A percentile compares a stretch with the other conserved stretches of the same genome.
These are phyloP conservation scores for Wiebesia pumilae DNA, from an alignment of 1,140 invertebrate genomes.

Conservation along the genomic window DNA sequence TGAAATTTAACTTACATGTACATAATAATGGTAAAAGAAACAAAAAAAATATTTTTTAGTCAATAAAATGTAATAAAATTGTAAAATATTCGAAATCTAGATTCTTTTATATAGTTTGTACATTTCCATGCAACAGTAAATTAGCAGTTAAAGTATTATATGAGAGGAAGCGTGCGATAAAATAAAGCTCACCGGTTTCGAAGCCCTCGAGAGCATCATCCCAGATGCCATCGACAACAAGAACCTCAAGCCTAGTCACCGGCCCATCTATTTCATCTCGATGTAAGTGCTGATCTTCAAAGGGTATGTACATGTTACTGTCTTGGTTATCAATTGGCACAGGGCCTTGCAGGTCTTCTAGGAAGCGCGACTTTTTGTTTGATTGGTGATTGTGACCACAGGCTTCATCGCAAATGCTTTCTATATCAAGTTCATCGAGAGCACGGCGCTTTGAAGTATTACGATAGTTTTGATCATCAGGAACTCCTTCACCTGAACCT, in stretches of 20 bases:
- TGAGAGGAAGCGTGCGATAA: too few species aligned
- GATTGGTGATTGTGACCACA: slow-evolving; percentile 63
- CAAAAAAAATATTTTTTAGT: too few species aligned
- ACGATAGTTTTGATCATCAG: slow-evolving; percentile 40
- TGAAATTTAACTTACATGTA: too few species aligned
- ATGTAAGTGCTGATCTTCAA: slow-evolving; percentile 8
- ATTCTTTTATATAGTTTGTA: too few species aligned
- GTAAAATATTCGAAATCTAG: too few species aligned
- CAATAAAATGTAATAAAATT: too few species aligned
- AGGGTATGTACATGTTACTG: slow-evolving; percentile 51
- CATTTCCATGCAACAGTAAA: too few species aligned
- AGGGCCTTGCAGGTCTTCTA: background rate
- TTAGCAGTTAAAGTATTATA: too few species aligned
- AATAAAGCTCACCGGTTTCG: slow-evolving; percentile 32
- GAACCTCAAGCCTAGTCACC: slow-evolving; percentile 68
- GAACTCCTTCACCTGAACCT: slow-evolving; percentile 53
- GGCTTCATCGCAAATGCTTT: slow-evolving; percentile 69
- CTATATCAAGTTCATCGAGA: slow-evolving; percentile 70
- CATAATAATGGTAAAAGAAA: too few species aligned
- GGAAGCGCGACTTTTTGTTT: slow-evolving; percentile 32
- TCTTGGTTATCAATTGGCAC: slow-evolving; percentile 52
- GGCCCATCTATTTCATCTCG: background rate
- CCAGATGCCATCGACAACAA: slow-evolving; percentile 72
- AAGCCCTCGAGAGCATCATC: slow-evolving; percentile 54
- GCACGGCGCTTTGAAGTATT: slow-evolving; percentile 59